Conservation (phyloP, 2,888 invertebrate species). For the Caenorhabditis wallacei region DNA sequence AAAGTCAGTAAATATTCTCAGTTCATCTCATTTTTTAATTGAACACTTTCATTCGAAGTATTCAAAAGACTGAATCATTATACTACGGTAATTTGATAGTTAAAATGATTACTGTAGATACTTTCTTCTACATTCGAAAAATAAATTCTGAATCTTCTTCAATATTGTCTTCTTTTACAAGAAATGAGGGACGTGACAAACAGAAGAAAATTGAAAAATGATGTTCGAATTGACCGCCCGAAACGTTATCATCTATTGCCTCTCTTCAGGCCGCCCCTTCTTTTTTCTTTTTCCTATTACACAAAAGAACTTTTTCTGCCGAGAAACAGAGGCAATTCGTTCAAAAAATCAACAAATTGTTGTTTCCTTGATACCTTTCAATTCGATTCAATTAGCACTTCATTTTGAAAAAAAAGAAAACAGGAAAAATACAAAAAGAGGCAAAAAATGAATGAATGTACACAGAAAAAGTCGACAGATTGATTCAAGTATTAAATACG, state of each 20-base stretch:
- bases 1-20: conserved; percentile 17
- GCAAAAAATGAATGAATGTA: too few relatives aligned
- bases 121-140: too few relatives aligned
- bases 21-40: too few relatives aligned
- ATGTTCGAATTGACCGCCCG: conserved; percentile 52
- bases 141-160: neutral
- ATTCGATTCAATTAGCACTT: neutral
- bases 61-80: too few relatives aligned
- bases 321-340: conserved; percentile 14
- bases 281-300: conserved; percentile 12
- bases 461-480: too few relatives aligned
- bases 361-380: conserved; percentile 11
- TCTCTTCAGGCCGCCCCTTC: conserved; percentile 22
- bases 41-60: too few relatives aligned
- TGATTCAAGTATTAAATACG: neutral
- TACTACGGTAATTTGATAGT: too few relatives aligned
- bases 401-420: neutral
- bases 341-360: conserved; percentile 45
- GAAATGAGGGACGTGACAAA: conserved; percentile 9
- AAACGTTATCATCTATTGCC: conserved; percentile 39
- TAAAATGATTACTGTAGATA: too few relatives aligned
- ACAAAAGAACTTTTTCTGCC: conserved; percentile 24
- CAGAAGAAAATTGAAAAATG: conserved; percentile 22
- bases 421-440: neutral
- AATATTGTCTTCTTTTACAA: neutral